These are phyloP conservation scores for Mirounga angustirostris DNA, from an alignment of 2,113 vertebrate genomes.

Conservation along the genomic window DNA sequence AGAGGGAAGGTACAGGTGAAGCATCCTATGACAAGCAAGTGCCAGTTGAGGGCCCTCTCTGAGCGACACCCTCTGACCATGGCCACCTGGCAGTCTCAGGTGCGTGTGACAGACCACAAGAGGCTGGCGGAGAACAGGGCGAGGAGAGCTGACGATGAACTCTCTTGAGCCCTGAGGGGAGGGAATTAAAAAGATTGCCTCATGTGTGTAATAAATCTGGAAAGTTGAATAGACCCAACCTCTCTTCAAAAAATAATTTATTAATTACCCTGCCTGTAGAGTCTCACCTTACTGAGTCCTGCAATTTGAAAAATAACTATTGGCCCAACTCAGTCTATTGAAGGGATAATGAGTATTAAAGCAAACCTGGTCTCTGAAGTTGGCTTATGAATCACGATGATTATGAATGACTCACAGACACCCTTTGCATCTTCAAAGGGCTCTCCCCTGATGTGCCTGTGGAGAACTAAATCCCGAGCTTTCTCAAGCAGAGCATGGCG, in stretches of 20 bases:
- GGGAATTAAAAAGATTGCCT: not conserved
- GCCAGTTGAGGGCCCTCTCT: not conserved
- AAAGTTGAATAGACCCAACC: conserved; percentile 6
- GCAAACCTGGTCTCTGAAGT: conserved; percentile 40
- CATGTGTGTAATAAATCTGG: not conserved
- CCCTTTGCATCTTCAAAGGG: conserved; percentile 60
- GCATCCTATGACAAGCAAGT: not conserved
- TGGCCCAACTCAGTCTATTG: not conserved
- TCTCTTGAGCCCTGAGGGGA: not conserved
- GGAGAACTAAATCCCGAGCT: not conserved
- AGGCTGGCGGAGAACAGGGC: not conserved
- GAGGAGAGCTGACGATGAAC: not conserved
- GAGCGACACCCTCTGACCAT: not conserved
- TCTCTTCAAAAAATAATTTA: conserved; percentile 25
- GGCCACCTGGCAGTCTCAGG: not conserved
- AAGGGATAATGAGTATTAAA: not conserved
- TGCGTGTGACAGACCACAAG: not conserved
- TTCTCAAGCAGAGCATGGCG: not conserved
- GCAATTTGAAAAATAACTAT: conserved; percentile 68
- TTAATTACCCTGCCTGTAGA: conserved; percentile 24
- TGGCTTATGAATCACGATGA: not conserved
- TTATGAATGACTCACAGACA: conserved; percentile 55
- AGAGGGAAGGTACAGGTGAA: not conserved
- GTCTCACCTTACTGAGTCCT: conserved; percentile 27
- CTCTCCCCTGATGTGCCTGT: not conserved